phyloP scores from a whole-genome alignment of 2,113 vertebrate genomes.

The Mellivora capensis region DNA sequence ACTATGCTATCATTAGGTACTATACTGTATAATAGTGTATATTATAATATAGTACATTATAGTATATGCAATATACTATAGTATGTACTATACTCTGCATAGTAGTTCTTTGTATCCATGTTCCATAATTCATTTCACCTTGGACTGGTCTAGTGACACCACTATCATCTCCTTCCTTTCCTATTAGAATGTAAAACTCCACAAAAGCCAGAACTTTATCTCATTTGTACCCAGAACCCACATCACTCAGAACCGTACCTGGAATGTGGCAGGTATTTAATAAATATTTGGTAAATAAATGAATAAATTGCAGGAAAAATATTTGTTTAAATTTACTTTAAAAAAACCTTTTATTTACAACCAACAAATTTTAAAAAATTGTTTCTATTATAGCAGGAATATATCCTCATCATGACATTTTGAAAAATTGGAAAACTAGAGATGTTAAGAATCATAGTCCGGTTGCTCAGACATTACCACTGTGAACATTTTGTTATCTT shows the following conservation, averaged over 20 bases:
- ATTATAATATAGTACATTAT: neutral
- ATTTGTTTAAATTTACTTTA: neutral
- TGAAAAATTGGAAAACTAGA: neutral
- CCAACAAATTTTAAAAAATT: neutral
- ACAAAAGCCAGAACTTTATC: neutral
- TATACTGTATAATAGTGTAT: neutral
- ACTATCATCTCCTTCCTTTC: neutral
- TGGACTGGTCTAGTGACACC: neutral
- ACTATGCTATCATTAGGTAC: neutral
- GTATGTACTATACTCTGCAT: neutral
- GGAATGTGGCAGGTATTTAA: neutral
- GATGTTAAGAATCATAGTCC: neutral
- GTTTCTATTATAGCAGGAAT: neutral
- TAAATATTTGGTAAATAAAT: neutral
- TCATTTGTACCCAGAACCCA: neutral
- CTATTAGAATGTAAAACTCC: neutral
- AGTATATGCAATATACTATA: neutral
- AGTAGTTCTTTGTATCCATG: neutral
- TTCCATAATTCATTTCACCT: neutral
- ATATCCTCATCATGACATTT: neutral
- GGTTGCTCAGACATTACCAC: neutral
- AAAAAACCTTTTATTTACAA: neutral
- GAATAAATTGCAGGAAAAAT: neutral
- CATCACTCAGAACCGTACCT: neutral
- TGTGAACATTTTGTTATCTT: neutral